These are phyloP conservation scores for Cisticola juncidis DNA, from an alignment of 2,113 vertebrate genomes.

Conservation along the genomic window DNA sequence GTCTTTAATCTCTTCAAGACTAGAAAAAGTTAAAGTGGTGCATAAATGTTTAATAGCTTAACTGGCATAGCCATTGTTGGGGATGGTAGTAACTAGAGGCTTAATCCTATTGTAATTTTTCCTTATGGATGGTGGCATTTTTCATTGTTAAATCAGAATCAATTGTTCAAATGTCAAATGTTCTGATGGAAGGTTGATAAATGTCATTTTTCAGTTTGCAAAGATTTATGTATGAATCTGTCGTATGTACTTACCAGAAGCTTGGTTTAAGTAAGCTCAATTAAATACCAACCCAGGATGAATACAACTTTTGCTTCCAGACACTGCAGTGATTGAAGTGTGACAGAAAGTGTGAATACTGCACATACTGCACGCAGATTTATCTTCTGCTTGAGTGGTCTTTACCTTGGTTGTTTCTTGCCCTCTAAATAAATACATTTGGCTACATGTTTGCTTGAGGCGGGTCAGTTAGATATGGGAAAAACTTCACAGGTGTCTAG, in stretches of 20 bases:
- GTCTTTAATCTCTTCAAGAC: not conserved
- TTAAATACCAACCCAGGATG: constrained; percentile 18
- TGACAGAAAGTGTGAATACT: not conserved
- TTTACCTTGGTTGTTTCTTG: not conserved
- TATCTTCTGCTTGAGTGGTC: not conserved
- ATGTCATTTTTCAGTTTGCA: constrained; percentile 22
- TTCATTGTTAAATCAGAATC: constrained; percentile 5
- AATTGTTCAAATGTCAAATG: constrained; percentile 30
- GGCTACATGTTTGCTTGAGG: not conserved
- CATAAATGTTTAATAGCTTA: not conserved
- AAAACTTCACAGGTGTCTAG: not conserved
- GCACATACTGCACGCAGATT: not conserved
- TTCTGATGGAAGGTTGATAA: constrained; percentile 23
- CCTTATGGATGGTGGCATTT: not conserved
- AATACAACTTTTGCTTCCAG: not conserved
- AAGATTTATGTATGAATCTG: not conserved
- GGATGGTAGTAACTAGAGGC: not conserved
- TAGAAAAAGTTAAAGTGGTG: not conserved
- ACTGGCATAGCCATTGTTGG: not conserved
- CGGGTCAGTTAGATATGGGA: not conserved
- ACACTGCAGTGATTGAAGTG: not conserved
- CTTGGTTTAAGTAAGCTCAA: constrained; percentile 18
- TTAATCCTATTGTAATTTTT: not conserved
- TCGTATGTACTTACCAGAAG: not conserved
- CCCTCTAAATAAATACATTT: not conserved